A percentile compares a stretch with the other conserved stretches of the same genome.
These are phyloP conservation scores for Notocelia uddmanniana DNA, from an alignment of 2,888 invertebrate genomes.

Conservation along the genomic window DNA sequence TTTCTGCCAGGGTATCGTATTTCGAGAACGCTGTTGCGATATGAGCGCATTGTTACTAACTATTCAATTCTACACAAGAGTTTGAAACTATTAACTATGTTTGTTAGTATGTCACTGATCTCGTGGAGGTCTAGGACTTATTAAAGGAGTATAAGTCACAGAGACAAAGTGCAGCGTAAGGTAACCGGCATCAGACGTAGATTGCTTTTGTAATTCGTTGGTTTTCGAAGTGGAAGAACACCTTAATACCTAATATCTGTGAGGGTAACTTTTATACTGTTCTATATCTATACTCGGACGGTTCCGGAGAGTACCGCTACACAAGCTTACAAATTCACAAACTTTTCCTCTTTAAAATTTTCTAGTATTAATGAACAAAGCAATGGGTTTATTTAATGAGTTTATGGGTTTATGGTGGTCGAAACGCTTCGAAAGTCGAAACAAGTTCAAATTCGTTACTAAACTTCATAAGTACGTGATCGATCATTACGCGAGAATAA, in stretches of 20 bases:
- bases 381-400: neutral
- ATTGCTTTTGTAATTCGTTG: neutral
- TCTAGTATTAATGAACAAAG: neutral
- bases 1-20: neutral
- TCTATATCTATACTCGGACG: too few relatives aligned
- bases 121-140: neutral
- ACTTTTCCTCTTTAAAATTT: too few relatives aligned
- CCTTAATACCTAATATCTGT: too few relatives aligned
- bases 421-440: neutral
- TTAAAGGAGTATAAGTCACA: neutral
- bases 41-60: conserved; percentile 6
- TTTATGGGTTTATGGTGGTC: neutral
- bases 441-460: neutral
- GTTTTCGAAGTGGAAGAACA: too few relatives aligned
- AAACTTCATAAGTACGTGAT: neutral
- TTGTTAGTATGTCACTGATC: neutral
- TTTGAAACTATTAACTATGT: conserved; percentile 6
- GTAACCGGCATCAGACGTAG: neutral
- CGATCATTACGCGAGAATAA: conserved; percentile 6
- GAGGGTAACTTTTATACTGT: neutral
- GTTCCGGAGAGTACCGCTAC: too few relatives aligned
- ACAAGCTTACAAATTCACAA: too few relatives aligned
- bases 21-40: conserved; percentile 9
- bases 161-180: neutral
- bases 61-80: neutral